These are phyloP conservation scores for Halocynthia roretzi DNA, from an alignment of 23 tunicate genomes.

Conservation along the genomic window DNA sequence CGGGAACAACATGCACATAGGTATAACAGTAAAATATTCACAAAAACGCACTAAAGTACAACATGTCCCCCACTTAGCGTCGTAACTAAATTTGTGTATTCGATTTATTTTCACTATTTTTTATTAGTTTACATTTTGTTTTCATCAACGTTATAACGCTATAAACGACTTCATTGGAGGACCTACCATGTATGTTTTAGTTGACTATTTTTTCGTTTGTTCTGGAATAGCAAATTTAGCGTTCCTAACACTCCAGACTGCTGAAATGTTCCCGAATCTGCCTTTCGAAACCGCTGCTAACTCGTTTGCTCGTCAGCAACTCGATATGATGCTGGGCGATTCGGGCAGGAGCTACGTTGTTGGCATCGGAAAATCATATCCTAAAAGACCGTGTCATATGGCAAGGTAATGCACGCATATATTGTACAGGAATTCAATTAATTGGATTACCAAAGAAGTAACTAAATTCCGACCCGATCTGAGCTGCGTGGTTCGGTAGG, in stretches of 20 bases:
- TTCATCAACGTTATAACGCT: too few species aligned
- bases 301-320: conserved; percentile 10
- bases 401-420: conserved; percentile 13
- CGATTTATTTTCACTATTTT: background rate
- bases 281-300: conserved; percentile 3
- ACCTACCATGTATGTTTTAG: too few species aligned
- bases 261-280: background rate
- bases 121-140: background rate
- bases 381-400: conserved; percentile 24
- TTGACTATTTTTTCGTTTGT: too few species aligned
- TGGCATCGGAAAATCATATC: conserved; percentile 15
- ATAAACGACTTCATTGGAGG: too few species aligned
- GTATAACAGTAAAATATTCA: background rate
- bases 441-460: too few species aligned
- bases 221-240: conserved; percentile 9
- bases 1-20: conserved; percentile 16
- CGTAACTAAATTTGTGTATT: background rate
- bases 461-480: too few species aligned
- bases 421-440: too few species aligned
- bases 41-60: too few species aligned
- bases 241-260: conserved; percentile 12
- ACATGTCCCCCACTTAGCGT: background rate
- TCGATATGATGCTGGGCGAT: conserved; percentile 12
- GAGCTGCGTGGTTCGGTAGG: too few species aligned
- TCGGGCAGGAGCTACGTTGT: conserved; percentile 18